Conservation (phyloP, 2,888 invertebrate genomes). For the Salpingus planirostris region DNA sequence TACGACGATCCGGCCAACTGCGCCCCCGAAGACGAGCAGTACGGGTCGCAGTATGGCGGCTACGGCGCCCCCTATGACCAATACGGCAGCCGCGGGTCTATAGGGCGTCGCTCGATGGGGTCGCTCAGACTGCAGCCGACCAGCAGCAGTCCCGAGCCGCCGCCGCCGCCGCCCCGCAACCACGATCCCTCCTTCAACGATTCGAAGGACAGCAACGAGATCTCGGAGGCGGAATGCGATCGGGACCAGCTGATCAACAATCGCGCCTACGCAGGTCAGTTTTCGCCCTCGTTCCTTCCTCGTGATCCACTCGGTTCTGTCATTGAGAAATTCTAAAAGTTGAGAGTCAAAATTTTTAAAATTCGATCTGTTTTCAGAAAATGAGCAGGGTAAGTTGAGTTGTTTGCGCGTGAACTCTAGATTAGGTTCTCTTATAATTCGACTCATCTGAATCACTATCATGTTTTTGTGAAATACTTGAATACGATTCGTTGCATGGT, state of each 20-base stretch:
- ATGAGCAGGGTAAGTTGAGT: conserved; percentile 42
- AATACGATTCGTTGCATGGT: too few species aligned
- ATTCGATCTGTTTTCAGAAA: conserved; percentile 39
- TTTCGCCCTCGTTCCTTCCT: conserved; percentile 3
- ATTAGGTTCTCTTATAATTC: too few species aligned
- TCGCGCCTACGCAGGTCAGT: conserved; percentile 77
- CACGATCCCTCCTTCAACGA: conserved; percentile 82
- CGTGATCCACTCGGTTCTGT: neutral
- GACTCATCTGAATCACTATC: too few species aligned
- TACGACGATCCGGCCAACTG: conserved; percentile 92
- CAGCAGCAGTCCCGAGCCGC: conserved; percentile 52
- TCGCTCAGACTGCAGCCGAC: conserved; percentile 52
- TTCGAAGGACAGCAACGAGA: conserved; percentile 90
- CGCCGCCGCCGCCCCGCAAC: conserved; percentile 71
- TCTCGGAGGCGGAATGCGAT: conserved; percentile 89
- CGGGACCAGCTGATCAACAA: conserved; percentile 67
- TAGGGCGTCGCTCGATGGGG: conserved; percentile 46
- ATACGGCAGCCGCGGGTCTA: conserved; percentile 79
- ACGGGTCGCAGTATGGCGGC: conserved; percentile 72
- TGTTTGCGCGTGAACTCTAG: conserved; percentile 31
- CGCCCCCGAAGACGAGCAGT: conserved; percentile 85
- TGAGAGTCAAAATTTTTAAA: too few species aligned
- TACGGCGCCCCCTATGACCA: conserved; percentile 85
- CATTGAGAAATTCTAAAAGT: too few species aligned
- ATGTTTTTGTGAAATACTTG: too few species aligned